phyloP scores from a whole-genome alignment of 2,797 vertebrate species.

The Poeciliopsis gracilis region DNA sequence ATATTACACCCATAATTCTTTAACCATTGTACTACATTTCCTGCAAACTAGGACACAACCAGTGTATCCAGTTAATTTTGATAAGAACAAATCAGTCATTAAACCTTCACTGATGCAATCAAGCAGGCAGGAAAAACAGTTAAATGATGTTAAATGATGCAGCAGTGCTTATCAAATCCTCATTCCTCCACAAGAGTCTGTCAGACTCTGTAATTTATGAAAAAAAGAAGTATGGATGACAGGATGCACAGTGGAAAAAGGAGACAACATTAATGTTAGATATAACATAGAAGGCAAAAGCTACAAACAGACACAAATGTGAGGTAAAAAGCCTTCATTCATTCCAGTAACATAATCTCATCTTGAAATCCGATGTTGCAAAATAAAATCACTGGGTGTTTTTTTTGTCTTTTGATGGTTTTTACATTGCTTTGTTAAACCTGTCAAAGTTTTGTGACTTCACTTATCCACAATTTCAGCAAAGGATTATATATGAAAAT shows the following conservation, averaged over 20 bases:
- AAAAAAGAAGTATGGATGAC: not conserved
- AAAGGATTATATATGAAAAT: not conserved
- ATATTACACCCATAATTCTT: slow-evolving; percentile 41
- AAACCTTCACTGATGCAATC: not conserved
- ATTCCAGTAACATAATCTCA: not conserved
- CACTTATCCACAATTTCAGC: not conserved
- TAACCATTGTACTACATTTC: not conserved
- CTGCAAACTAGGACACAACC: not conserved
- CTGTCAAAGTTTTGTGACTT: not conserved
- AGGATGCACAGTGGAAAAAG: not conserved
- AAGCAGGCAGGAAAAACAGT: not conserved
- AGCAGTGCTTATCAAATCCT: not conserved
- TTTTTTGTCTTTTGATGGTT: not conserved
- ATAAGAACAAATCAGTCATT: not conserved
- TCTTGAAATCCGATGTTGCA: not conserved
- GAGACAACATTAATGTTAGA: not conserved
- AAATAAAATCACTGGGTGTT: not conserved
- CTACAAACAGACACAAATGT: not conserved
- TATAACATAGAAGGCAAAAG: not conserved
- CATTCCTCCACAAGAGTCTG: not conserved
- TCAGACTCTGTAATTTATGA: not conserved
- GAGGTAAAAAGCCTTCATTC: not conserved
- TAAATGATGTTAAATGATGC: too few species aligned
- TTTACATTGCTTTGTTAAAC: not conserved
- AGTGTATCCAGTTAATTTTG: not conserved